These are phyloP conservation scores for Sepioteuthis lessoniana DNA, from an alignment of 2,888 invertebrate genomes.

Conservation along the genomic window DNA sequence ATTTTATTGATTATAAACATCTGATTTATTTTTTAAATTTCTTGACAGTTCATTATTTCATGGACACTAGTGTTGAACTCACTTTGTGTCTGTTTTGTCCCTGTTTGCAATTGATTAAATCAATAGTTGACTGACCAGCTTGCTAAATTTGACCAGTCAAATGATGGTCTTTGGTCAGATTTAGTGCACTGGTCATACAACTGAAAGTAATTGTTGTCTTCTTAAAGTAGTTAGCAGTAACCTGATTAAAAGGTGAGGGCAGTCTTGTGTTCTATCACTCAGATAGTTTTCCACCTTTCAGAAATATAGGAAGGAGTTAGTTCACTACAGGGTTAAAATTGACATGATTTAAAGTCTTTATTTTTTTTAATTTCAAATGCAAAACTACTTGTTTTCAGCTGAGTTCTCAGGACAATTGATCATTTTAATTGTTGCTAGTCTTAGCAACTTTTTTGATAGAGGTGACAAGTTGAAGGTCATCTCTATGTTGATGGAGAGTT, in stretches of 20 bases:
- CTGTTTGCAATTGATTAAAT: not conserved
- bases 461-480: no score
- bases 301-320: not conserved
- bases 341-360: not conserved
- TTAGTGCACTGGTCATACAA: not conserved
- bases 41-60: not conserved
- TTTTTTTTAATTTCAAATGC: not conserved
- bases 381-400: no score
- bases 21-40: not conserved
- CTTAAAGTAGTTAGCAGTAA: not conserved
- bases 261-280: not conserved
- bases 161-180: not conserved
- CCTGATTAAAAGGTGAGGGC: not conserved
- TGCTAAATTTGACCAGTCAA: not conserved
- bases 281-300: not conserved
- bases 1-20: no score
- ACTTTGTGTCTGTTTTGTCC: not conserved
- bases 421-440: no score
- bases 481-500: no score
- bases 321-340: not conserved
- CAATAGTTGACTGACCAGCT: not conserved
- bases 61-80: not conserved
- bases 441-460: no score
- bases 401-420: no score
- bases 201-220: not conserved